phyloP scores from a whole-genome alignment of 2,113 vertebrate genomes.

The Chiloscyllium plagiosum region DNA sequence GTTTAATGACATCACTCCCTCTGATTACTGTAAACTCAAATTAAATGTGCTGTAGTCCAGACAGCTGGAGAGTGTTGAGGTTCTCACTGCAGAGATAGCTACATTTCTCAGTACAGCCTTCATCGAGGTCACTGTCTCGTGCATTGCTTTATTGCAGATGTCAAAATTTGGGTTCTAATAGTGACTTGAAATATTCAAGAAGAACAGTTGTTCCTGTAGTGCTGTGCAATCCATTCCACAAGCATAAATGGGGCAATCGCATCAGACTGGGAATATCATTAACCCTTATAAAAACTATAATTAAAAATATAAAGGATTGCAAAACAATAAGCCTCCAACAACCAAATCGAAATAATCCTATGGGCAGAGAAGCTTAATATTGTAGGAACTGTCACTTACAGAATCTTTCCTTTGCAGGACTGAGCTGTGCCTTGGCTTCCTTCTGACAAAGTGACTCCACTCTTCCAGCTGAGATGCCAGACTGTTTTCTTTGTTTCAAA shows the following conservation, averaged over 20 bases:
- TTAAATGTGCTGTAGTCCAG: neutral
- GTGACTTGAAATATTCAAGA: neutral
- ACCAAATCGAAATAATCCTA: neutral
- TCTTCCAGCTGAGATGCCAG: neutral
- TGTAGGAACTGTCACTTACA: neutral
- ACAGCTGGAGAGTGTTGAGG: neutral
- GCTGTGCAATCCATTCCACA: neutral
- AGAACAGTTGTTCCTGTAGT: neutral
- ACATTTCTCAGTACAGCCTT: neutral
- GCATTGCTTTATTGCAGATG: neutral
- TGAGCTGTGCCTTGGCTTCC: neutral
- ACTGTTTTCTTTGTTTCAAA: neutral
- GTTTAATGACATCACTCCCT: neutral
- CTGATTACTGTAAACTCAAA: neutral
- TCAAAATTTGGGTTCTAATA: neutral
- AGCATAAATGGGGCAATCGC: neutral
- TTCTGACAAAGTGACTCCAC: neutral
- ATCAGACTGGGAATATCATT: neutral
- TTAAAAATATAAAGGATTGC: neutral
- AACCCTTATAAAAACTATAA: neutral
- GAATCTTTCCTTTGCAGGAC: neutral
- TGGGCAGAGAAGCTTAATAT: neutral
- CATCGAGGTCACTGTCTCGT: neutral
- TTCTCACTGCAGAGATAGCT: neutral
- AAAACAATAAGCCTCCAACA: neutral